These are phyloP conservation scores for Formica selysi DNA, from an alignment of 1,140 invertebrate genomes.

Conservation along the genomic window DNA sequence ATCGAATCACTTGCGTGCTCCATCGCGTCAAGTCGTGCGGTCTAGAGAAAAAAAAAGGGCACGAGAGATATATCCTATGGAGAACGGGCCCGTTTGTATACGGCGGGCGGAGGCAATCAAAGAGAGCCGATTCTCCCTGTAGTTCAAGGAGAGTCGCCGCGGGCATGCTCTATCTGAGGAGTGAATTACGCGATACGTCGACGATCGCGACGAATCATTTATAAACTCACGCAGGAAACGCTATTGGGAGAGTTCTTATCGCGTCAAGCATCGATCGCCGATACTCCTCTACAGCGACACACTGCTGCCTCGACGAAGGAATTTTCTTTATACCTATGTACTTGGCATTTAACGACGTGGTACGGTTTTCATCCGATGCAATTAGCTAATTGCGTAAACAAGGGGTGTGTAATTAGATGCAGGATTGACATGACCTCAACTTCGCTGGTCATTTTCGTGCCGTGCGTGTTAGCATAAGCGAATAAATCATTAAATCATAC, in stretches of 20 bases:
- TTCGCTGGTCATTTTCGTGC: neutral
- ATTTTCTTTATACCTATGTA: neutral
- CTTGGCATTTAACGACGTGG: slow-evolving; percentile 21
- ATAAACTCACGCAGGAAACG: slow-evolving; percentile 51
- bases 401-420: slow-evolving; percentile 22
- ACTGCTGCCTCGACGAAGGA: neutral
- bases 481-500: slow-evolving; percentile 1
- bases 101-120: slow-evolving; percentile 61
- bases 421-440: slow-evolving; percentile 20
- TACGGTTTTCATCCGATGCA: neutral
- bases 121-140: slow-evolving; percentile 61
- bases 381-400: slow-evolving; percentile 52
- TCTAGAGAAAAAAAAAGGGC: slow-evolving; percentile 17
- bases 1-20: slow-evolving; percentile 68
- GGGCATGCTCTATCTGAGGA: slow-evolving; percentile 12
- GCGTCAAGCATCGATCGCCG: slow-evolving; percentile 15
- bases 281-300: slow-evolving; percentile 1
- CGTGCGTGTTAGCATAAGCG: neutral
- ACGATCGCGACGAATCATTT: slow-evolving; percentile 59
- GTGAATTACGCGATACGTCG: slow-evolving; percentile 60
- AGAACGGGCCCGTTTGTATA: slow-evolving; percentile 53
- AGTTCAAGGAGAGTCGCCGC: slow-evolving; percentile 43
- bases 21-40: slow-evolving; percentile 64
- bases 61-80: slow-evolving; percentile 61
- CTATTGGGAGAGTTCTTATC: slow-evolving; percentile 28